Base-by-base conservation (phyloP, 92 coral and sea anemone genomes). In the Nematostella vectensis region DNA sequence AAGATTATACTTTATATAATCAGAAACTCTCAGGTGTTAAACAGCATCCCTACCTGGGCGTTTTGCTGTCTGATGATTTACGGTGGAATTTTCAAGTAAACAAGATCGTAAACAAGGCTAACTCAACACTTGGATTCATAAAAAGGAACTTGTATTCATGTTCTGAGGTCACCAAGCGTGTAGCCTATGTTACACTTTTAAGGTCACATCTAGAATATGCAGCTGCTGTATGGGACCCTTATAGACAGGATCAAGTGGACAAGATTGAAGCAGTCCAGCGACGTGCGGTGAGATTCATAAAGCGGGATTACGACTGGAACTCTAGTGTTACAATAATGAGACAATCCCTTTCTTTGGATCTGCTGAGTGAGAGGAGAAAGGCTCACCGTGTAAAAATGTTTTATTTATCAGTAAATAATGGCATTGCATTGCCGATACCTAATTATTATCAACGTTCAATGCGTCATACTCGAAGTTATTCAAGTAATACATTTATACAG, bases 11-110 rank as follows among this genome's bases (percentile, higher is more conserved):
- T 3, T 36, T 26, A 31, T 25, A 39, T 3, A 20, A 59, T 39
- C 44, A 59, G 21, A 59, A 59, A 22, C 17, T 59, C 53, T 31
- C 63, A 31, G 63, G 63, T 27, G 29, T 58, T 4, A 36, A 2
- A 9, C 21, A 36, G 15, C 63, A 58, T 42, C 63, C 63, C 25
- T 58, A 58, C 27, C 22, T 57, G 20, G 63, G 63, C 39, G 63
- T 57, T 12, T 50, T 26, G 57, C 23, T 57, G 39, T 57, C 63
- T 31, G 31, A 17, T 18, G 24, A 33, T 16, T 17, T 57, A 50
- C 31, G 59, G 27, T 54, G 59, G 59, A 54, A 54, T 28, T 27
- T 8, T 9, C 38, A 54, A 37, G 31, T 54, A 16, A 43, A 54
- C 20, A 25, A 27, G 39, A 54, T 54, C 2, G 31, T 43, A 9